These are phyloP conservation scores for Aphelinus certus DNA, from an alignment of 1,140 invertebrate species.

Conservation along the genomic window DNA sequence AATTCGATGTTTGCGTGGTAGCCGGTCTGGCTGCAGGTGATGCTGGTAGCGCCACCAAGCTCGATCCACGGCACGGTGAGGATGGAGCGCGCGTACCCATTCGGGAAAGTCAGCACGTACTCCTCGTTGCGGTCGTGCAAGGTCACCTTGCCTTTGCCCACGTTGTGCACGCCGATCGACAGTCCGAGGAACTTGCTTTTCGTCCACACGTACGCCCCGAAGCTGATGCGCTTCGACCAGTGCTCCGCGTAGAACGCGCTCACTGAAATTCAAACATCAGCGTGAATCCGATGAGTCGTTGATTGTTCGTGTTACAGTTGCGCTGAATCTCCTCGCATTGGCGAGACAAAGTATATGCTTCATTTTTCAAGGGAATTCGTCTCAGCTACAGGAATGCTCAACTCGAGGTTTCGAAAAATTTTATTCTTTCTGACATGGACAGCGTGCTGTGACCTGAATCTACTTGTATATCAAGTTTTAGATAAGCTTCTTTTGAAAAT, in stretches of 20 bases:
- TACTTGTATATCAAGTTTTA: too few relatives aligned
- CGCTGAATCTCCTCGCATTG: too few relatives aligned
- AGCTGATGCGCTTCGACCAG: constrained; percentile 87
- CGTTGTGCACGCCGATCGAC: constrained; percentile 91
- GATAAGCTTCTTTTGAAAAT: too few relatives aligned
- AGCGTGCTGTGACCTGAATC: too few relatives aligned
- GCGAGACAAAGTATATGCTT: too few relatives aligned
- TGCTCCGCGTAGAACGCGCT: constrained; percentile 98
- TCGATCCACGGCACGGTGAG: constrained; percentile 97
- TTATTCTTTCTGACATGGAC: too few relatives aligned
- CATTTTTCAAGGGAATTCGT: too few relatives aligned
- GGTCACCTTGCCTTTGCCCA: constrained; percentile 83
- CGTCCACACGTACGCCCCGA: constrained; percentile 95
- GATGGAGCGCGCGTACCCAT: constrained; percentile 96
- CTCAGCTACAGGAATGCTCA: too few relatives aligned
- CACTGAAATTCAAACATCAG: constrained; percentile 66
- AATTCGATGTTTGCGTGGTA: constrained; percentile 92
- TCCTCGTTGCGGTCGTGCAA: constrained; percentile 88
- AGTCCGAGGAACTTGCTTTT: constrained; percentile 98
- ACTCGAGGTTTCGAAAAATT: too few relatives aligned
- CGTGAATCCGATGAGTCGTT: too few relatives aligned
- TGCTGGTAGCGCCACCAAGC: constrained; percentile 87
- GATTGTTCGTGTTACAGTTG: too few relatives aligned
- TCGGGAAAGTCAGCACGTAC: constrained; percentile 94
- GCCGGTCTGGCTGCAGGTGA: constrained; percentile 90